A percentile compares a stretch with the other conserved stretches of the same genome.
Evolutionary conservation across 37 sponge, comb jelly and placozoan genomes (phyloP).

Genomic region (Petrosia ficiformis): DNA sequence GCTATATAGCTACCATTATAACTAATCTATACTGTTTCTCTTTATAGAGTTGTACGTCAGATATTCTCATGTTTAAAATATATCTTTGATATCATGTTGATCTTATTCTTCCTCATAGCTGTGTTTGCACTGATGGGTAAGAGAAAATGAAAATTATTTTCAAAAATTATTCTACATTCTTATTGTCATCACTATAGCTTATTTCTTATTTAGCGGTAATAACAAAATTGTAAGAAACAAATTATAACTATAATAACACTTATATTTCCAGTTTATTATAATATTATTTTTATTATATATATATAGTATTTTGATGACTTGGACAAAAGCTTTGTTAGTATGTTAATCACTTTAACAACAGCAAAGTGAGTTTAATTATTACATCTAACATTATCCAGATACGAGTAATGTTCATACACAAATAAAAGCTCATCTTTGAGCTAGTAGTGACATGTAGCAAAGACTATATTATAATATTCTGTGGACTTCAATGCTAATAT

Average conservation of each 20-base stretch:
- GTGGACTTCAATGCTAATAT: too few relatives aligned
- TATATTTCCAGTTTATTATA: not conserved
- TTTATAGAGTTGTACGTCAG: constrained; percentile 60
- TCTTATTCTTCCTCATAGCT: constrained; percentile 63
- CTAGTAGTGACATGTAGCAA: too few relatives aligned
- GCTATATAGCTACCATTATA: not conserved
- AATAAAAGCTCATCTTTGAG: too few relatives aligned
- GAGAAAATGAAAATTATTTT: not conserved
- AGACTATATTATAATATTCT: too few relatives aligned
- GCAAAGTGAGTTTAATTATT: constrained; percentile 79
- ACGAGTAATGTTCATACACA: too few relatives aligned
- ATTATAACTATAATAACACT: too few relatives aligned
- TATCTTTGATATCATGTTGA: constrained; percentile 70
- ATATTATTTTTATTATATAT: too few relatives aligned
- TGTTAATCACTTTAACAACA: constrained; percentile 75
- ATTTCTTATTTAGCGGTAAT: constrained; percentile 28
- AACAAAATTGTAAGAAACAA: constrained; percentile 43
- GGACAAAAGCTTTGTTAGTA: constrained; percentile 51
- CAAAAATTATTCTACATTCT: not conserved
- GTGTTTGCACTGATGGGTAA: not conserved
- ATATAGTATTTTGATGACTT: constrained; percentile 68
- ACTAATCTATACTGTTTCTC: not conserved
- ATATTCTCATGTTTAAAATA: constrained; percentile 52
- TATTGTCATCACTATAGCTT: constrained; percentile 27
- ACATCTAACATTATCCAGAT: too few relatives aligned